phyloP scores from a whole-genome alignment of 2,797 vertebrate species.

The Agapornis canus region DNA sequence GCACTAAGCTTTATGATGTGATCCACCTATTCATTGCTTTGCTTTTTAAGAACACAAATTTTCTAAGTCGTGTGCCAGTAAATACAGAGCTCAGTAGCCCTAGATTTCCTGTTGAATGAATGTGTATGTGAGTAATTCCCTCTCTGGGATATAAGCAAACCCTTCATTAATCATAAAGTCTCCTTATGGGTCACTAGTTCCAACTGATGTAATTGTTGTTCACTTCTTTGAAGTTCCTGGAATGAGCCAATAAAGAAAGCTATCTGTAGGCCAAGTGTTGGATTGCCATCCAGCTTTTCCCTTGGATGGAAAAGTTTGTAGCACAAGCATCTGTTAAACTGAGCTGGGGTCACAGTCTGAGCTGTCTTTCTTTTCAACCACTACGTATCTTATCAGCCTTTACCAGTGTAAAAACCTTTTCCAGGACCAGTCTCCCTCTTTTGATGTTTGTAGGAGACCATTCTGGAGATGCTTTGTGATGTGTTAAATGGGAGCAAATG shows the following conservation, averaged over 20 bases:
- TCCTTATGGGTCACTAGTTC: neutral
- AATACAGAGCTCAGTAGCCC: neutral
- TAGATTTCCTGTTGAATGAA: neutral
- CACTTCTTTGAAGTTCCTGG: neutral
- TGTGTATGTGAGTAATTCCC: neutral
- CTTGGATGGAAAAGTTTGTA: neutral
- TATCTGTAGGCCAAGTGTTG: neutral
- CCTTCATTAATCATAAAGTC: neutral
- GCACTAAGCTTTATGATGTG: neutral
- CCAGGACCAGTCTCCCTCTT: neutral
- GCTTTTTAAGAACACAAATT: neutral
- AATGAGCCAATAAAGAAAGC: fast-evolving
- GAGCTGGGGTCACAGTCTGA: neutral
- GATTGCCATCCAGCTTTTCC: neutral
- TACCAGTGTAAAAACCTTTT: neutral
- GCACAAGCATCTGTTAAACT: neutral
- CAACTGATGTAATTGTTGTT: neutral
- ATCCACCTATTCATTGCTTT: neutral
- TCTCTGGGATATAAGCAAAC: neutral
- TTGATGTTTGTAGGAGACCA: neutral
- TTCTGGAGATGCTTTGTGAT: neutral
- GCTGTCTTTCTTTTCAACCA: neutral
- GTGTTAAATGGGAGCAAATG: neutral
- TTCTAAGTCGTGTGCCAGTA: neutral
- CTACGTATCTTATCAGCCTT: neutral